Percentiles rank a stretch among this genome's conserved stretches.
phyloP scores from a whole-genome alignment of 2,113 vertebrate genomes.

The Gymnocephalus cernua region DNA sequence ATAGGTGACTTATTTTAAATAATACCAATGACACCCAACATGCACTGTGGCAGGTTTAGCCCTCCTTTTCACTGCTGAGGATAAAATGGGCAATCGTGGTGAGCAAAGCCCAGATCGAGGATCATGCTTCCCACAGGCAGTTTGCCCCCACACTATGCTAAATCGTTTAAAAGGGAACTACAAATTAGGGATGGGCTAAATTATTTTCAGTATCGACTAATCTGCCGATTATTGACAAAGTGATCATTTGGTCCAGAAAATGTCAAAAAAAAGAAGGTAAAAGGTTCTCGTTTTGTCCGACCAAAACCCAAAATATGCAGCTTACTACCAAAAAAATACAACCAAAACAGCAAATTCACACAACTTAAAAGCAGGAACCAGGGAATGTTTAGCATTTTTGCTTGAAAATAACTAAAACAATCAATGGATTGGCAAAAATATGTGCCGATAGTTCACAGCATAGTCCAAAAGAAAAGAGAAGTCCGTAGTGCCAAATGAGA shows the following conservation, averaged over 20 bases:
- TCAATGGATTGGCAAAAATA: background rate
- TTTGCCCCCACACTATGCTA: constrained; percentile 11
- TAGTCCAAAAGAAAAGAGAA: background rate
- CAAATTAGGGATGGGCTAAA: constrained; percentile 17
- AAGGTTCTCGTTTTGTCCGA: constrained; percentile 15
- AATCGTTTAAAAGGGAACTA: constrained; percentile 22
- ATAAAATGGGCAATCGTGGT: constrained; percentile 45
- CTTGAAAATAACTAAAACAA: background rate
- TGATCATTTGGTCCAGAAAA: background rate
- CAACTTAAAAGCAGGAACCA: constrained; percentile 17
- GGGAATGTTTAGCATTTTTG: background rate
- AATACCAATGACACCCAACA: constrained; percentile 72
- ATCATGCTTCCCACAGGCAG: constrained; percentile 26
- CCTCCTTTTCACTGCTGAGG: constrained; percentile 57
- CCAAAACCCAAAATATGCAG: constrained; percentile 19
- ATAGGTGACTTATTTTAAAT: constrained; percentile 25
- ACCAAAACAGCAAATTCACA: background rate
- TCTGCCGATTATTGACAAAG: constrained; percentile 1
- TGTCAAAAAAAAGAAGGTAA: constrained; percentile 5
- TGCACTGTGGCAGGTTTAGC: constrained; percentile 73
- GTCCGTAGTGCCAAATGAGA: background rate
- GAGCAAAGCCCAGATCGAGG: constrained; percentile 37
- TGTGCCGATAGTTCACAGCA: background rate
- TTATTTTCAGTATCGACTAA: constrained; percentile 15
- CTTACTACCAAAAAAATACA: constrained; percentile 2